Conservation (phyloP, 2,113 vertebrate species). For the Litocranius walleri region DNA sequence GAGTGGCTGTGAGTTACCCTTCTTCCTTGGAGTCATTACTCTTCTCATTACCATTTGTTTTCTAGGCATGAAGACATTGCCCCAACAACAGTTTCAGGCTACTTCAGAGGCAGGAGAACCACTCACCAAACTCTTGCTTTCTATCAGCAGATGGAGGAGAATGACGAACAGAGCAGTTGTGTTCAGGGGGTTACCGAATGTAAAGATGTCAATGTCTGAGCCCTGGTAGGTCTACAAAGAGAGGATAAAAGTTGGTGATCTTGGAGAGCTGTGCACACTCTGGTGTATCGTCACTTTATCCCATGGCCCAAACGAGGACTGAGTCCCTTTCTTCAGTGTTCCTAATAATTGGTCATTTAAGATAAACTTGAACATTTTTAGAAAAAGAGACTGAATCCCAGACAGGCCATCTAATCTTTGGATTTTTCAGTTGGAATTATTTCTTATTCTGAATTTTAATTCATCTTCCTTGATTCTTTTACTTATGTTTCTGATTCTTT, state of each 20-base stretch:
- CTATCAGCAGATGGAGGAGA: conserved; percentile 91
- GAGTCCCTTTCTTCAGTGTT: neutral
- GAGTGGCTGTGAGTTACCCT: neutral
- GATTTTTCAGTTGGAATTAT: neutral
- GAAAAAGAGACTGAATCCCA: neutral
- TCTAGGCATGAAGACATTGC: neutral
- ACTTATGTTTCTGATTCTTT: neutral
- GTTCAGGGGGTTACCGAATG: conserved; percentile 92
- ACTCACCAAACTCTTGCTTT: conserved; percentile 94
- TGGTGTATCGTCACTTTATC: neutral
- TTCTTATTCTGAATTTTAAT: conserved; percentile 14
- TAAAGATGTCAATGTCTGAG: conserved; percentile 87
- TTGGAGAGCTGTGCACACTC: neutral
- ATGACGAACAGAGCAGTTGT: conserved; percentile 90
- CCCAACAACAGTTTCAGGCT: neutral
- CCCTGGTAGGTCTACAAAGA: conserved; percentile 83
- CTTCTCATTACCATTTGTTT: neutral
- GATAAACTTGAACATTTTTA: neutral
- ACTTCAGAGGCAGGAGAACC: neutral
- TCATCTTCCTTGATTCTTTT: neutral
- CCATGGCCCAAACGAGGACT: neutral
- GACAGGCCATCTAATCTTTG: neutral
- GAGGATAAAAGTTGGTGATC: neutral
- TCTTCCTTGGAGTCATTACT: neutral
- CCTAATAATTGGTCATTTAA: neutral